Conservation (phyloP, 2,797 vertebrate genomes). For the Lithobates pipiens region DNA sequence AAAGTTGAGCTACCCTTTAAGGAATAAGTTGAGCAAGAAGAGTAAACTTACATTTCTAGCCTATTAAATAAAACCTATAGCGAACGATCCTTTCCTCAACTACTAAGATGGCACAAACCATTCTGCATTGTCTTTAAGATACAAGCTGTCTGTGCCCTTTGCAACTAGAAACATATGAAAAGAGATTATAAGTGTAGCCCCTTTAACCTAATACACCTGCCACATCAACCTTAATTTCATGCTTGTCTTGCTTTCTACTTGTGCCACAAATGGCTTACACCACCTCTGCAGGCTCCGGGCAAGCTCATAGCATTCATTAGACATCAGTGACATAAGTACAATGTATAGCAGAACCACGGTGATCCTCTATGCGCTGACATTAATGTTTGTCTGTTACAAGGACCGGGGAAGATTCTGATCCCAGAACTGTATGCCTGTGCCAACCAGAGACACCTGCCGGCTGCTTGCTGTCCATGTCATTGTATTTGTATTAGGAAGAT, state of each 20-base stretch:
- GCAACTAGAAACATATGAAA: constrained; percentile 9
- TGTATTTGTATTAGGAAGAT: constrained; percentile 82
- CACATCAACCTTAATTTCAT: constrained; percentile 71
- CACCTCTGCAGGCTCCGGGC: constrained; percentile 75
- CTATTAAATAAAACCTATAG: too few species aligned
- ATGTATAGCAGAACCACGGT: not conserved
- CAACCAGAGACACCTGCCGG: constrained; percentile 67
- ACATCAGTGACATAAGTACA: constrained; percentile 31
- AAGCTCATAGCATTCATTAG: constrained; percentile 62
- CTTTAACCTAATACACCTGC: constrained; percentile 64
- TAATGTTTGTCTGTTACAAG: constrained; percentile 36
- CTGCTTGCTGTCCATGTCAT: constrained; percentile 73
- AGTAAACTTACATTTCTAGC: too few species aligned
- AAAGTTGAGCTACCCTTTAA: too few species aligned
- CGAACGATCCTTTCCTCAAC: too few species aligned
- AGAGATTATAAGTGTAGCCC: constrained; percentile 31
- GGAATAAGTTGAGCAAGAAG: too few species aligned
- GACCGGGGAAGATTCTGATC: not conserved
- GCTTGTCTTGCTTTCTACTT: constrained; percentile 69
- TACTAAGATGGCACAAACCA: too few species aligned
- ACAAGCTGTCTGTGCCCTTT: constrained; percentile 15
- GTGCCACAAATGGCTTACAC: constrained; percentile 66
- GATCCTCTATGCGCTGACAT: constrained; percentile 7
- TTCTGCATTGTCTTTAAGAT: constrained; percentile 7
- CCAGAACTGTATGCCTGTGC: constrained; percentile 60